These are phyloP conservation scores for Pterois miles DNA, from an alignment of 2,797 vertebrate species.

Conservation along the genomic window DNA sequence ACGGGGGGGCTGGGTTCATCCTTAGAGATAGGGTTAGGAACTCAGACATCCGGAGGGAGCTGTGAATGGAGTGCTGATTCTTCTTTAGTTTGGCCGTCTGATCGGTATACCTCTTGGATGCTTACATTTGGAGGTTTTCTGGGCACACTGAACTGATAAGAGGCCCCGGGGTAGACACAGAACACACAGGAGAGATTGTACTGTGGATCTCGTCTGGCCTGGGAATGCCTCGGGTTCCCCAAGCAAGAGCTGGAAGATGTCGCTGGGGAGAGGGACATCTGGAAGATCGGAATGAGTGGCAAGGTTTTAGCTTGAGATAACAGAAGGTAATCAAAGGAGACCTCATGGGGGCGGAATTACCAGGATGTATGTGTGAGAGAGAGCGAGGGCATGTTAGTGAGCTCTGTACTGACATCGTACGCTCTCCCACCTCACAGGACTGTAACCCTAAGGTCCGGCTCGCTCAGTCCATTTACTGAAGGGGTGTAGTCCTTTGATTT, in stretches of 20 bases:
- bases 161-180: too few species aligned
- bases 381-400: neutral
- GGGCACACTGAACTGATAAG: neutral
- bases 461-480: neutral
- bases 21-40: too few species aligned
- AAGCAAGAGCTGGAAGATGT: neutral
- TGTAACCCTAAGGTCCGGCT: conserved; percentile 6
- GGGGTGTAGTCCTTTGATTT: conserved; percentile 32
- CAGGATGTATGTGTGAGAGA: neutral
- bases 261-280: neutral
- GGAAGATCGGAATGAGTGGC: neutral
- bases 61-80: neutral
- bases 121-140: neutral
- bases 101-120: neutral
- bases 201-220: neutral
- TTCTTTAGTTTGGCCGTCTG: neutral
- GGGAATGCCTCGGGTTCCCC: neutral
- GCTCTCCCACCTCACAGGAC: neutral
- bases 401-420: neutral
- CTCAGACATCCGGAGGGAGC: too few species aligned
- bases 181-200: neutral
- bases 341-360: neutral
- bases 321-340: neutral
- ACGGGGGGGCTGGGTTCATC: too few species aligned
- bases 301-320: neutral